A percentile compares a stretch with the other conserved stretches of the same genome.
Conservation (phyloP, 2,113 vertebrate species). For the Mesoclemmys tuberculata region DNA sequence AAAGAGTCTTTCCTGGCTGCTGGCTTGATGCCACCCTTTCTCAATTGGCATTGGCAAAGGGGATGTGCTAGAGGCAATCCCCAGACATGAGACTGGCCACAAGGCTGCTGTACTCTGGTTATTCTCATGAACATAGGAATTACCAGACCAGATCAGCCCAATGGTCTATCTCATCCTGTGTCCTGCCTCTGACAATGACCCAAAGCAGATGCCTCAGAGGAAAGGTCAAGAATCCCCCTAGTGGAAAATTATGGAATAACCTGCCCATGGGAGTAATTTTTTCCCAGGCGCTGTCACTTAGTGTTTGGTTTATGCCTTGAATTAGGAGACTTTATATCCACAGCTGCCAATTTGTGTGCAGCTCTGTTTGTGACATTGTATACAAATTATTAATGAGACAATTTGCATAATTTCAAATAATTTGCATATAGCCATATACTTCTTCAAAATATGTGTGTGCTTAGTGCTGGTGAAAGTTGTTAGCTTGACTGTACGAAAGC, state of each 20-base stretch:
- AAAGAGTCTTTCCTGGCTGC: not conserved
- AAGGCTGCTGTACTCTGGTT: not conserved
- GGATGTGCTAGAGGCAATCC: not conserved
- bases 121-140: rapidly evolving
- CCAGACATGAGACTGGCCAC: not conserved
- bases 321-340: not conserved
- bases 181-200: not conserved
- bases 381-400: constrained; percentile 12
- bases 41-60: not conserved
- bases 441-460: constrained; percentile 55
- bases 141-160: not conserved
- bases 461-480: not conserved
- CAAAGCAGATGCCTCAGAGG: not conserved
- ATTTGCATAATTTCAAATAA: constrained; percentile 10
- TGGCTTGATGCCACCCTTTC: not conserved
- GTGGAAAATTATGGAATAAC: not conserved
- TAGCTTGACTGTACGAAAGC: constrained; percentile 33
- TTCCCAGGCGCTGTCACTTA: not conserved
- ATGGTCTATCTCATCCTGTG: not conserved
- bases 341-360: constrained; percentile 15
- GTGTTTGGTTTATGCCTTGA: not conserved
- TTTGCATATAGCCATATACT: constrained; percentile 27
- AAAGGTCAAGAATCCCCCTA: not conserved
- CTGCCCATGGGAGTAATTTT: not conserved
- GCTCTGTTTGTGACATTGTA: constrained; percentile 1